Conservation (phyloP, 2,888 invertebrate genomes). For the Lepidochrysops patricia region DNA sequence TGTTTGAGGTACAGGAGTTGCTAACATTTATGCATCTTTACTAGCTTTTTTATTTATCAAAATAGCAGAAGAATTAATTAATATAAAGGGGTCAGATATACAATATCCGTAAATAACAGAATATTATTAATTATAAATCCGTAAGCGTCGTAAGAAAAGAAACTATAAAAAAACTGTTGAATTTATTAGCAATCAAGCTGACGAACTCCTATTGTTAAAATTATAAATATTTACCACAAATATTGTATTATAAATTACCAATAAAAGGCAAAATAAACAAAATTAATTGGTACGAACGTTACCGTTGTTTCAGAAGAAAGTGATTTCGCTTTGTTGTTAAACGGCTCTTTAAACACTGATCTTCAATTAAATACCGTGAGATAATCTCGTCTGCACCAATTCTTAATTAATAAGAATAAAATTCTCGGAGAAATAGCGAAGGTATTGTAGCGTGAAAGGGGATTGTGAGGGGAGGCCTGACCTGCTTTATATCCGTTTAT, state of each 20-base stretch:
- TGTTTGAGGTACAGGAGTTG: too few relatives aligned
- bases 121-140: too few relatives aligned
- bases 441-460: conserved; percentile 43
- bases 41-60: too few relatives aligned
- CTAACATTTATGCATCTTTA: too few relatives aligned
- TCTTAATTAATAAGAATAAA: conserved; percentile 61
- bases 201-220: neutral
- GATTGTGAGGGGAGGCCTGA: conserved; percentile 46
- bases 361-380: conserved; percentile 48
- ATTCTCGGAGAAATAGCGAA: conserved; percentile 45
- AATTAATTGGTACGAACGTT: conserved; percentile 18
- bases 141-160: too few relatives aligned
- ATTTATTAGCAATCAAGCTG: neutral
- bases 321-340: conserved; percentile 29
- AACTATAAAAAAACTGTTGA: too few relatives aligned
- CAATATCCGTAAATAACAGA: too few relatives aligned
- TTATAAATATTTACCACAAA: conserved; percentile 9
- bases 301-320: conserved; percentile 23
- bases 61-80: too few relatives aligned
- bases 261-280: conserved; percentile 11
- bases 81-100: too few relatives aligned
- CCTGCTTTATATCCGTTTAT: conserved; percentile 33
- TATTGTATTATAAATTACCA: neutral
- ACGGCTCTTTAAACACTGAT: conserved; percentile 36
- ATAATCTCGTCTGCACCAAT: conserved; percentile 54